Evolutionary conservation across 2,113 vertebrate species (phyloP).

Genomic region (Lepus americanus): DNA sequence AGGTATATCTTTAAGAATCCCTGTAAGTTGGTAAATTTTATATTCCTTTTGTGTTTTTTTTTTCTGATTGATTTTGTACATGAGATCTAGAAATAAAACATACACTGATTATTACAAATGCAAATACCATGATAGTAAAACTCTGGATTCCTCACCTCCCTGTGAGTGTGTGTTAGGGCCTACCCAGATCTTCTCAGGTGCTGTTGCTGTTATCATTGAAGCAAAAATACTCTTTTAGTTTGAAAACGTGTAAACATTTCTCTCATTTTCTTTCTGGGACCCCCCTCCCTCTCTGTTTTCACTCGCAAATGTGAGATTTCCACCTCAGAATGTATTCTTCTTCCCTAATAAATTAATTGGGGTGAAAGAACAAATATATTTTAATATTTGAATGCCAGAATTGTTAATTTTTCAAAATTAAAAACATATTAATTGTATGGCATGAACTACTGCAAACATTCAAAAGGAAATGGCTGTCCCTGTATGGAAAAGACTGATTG

Average conservation of each 20-base stretch:
- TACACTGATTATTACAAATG: too few relatives aligned
- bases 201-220: neutral
- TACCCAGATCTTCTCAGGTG: fast-evolving
- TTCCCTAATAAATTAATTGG: neutral
- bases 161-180: neutral
- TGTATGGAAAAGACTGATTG: fast-evolving
- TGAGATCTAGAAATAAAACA: neutral
- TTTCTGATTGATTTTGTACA: neutral
- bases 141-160: neutral
- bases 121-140: neutral
- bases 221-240: neutral
- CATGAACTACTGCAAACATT: fast-evolving
- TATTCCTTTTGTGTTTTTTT: neutral
- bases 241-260: neutral
- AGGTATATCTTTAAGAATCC: neutral
- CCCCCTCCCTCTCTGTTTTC: neutral
- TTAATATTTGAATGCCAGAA: neutral
- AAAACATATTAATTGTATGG: neutral
- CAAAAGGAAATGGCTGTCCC: neutral
- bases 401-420: neutral
- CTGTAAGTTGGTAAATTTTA: neutral
- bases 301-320: neutral
- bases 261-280: neutral
- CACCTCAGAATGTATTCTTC: neutral
- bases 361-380: neutral